Base-by-base conservation (phyloP, 2,113 vertebrate genomes). In the Prinia subflava region DNA sequence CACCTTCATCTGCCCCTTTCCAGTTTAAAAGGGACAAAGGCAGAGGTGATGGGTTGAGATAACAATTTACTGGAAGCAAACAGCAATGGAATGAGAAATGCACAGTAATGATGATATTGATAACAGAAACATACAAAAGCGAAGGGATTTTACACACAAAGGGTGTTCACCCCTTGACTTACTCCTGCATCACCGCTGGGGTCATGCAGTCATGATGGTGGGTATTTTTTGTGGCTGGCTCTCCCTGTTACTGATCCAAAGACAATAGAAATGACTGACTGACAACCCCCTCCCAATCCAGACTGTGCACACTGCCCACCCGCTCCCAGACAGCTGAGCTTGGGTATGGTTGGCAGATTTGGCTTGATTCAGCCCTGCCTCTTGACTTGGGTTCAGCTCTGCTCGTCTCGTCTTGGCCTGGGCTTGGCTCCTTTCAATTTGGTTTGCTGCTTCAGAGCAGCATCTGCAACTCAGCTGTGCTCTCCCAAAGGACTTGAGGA, bases 271-370 rank as follows among this genome's bases (percentile, higher is more conserved):
- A 22, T 55, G 33, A 55, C 7, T 13, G 59, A 55, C 18, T 39
- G 18, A 33, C 49, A 63, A 31, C 3, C 4, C 5, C 31, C 5
- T 4, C 39, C 11, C 14, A 18, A 33, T 11, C 18, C 59, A 47
- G 41, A 33, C 4, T 46, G n/a, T 6, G 33, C 49, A 33, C 28
- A 18, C 11, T 46, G 25, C 1, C 2, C 0, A 0, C 30, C 23
- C 0, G 0, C 31, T 35, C 46, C 25, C 1, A 0, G 25, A 25
- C 1, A 1, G 8, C 14, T 63, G 33, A 13, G 47, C 81, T 55
- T 0, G 0, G 68, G 27, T 7, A 8, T 23, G 30, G 23, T 2
- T 64, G 41, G 41, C n/a, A 64, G 11, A 19, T 19, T 46, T 4
- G 18, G 47, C 49, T 47, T 1, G 0, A 19, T 7, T 55, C 18